phyloP scores from a whole-genome alignment of 2,113 vertebrate genomes.

The Pterocles gutturalis region DNA sequence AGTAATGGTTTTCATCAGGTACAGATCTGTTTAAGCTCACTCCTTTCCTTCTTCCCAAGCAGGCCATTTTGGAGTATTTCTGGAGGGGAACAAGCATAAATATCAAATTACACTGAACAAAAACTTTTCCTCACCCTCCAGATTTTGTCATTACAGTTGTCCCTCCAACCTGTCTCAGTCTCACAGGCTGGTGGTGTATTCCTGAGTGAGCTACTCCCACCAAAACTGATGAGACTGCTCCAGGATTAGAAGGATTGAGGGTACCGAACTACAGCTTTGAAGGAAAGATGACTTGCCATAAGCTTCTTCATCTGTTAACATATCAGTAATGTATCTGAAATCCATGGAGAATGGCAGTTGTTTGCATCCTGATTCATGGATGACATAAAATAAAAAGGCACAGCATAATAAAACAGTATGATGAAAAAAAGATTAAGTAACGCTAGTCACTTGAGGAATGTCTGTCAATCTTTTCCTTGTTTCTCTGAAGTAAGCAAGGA shows the following conservation, averaged over 20 bases:
- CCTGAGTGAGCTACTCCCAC: not conserved
- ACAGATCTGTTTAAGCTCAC: conserved; percentile 33
- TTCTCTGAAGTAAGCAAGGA: not conserved
- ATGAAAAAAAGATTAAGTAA: not conserved
- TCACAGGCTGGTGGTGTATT: not conserved
- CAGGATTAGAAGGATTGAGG: not conserved
- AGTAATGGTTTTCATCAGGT: not conserved
- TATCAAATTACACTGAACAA: not conserved
- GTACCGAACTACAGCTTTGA: not conserved
- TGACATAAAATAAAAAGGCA: not conserved
- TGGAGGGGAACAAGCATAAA: conserved; percentile 13
- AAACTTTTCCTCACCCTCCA: not conserved
- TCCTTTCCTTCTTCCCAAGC: conserved; percentile 77
- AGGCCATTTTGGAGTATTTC: conserved; percentile 79
- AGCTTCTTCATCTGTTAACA: conserved; percentile 81
- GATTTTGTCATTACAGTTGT: not conserved
- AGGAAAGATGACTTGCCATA: conserved; percentile 66
- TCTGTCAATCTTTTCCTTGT: not conserved
- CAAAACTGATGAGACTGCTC: not conserved
- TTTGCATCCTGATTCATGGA: conserved; percentile 72
- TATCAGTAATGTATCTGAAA: conserved; percentile 85
- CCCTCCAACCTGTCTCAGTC: not conserved
- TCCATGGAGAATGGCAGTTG: conserved; percentile 82
- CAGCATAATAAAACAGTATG: not conserved
- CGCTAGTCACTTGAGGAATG: not conserved